Percentiles rank a stretch among this genome's conserved stretches.
Conservation (phyloP, 2,888 invertebrate species). For the Hyposoter didymator region DNA sequence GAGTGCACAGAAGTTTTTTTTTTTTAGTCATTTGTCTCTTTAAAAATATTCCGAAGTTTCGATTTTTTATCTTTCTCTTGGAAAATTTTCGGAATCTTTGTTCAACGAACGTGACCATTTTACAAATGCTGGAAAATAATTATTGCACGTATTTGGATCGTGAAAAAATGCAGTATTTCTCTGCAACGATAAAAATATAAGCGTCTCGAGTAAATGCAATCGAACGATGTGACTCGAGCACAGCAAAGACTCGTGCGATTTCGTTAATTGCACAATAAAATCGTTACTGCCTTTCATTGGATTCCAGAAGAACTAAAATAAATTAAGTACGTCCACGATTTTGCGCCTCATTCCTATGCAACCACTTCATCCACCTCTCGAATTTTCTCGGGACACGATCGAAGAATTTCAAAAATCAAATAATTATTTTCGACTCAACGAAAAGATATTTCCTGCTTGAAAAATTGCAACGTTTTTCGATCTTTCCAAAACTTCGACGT, state of each 20-base stretch:
- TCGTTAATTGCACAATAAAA: constrained; percentile 11
- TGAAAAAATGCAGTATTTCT: constrained; percentile 4
- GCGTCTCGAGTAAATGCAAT: neutral
- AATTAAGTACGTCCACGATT: constrained; percentile 80
- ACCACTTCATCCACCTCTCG: neutral
- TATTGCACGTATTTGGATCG: constrained; percentile 2
- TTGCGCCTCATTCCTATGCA: neutral
- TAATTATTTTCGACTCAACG: neutral
- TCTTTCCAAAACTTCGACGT: too few species aligned
- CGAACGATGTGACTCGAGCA: neutral
- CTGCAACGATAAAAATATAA: neutral
- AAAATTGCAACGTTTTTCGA: neutral
- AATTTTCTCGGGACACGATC: neutral
- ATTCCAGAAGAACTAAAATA: constrained; percentile 75
- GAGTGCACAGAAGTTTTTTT: neutral
- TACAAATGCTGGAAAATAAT: neutral
- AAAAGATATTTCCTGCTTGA: neutral
- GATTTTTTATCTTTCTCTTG: neutral
- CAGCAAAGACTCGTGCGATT: constrained; percentile 17
- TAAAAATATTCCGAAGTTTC: neutral
- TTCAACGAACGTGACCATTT: neutral
- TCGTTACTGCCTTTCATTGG: constrained; percentile 38
- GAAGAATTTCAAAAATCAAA: neutral
- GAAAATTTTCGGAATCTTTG: neutral
- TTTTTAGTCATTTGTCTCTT: neutral